Percentiles rank a stretch among this genome's conserved stretches.
phyloP scores from a whole-genome alignment of 2,113 vertebrate genomes.

The Solea solea region DNA sequence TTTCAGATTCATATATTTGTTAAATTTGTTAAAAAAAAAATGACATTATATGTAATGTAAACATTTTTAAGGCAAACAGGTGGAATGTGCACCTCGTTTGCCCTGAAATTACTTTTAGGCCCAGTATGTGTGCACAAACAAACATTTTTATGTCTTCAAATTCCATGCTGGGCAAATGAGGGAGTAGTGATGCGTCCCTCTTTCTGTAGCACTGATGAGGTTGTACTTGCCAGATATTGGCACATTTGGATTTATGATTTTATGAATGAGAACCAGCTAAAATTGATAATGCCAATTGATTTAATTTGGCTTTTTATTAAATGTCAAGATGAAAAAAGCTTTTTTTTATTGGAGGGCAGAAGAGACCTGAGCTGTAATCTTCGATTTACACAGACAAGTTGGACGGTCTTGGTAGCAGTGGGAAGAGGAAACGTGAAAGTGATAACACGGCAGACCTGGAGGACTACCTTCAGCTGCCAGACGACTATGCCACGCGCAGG shows the following conservation, averaged over 20 bases:
- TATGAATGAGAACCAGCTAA: neutral
- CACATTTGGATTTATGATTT: neutral
- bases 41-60: too few relatives aligned
- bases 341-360: neutral
- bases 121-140: neutral
- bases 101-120: neutral
- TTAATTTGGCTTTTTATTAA: neutral
- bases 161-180: too few relatives aligned
- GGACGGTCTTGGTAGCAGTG: constrained; percentile 91
- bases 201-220: neutral
- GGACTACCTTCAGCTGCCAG: constrained; percentile 97
- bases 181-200: too few relatives aligned
- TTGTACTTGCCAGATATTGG: neutral
- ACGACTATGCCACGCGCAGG: constrained; percentile 95
- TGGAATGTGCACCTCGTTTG: neutral
- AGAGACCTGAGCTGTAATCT: constrained; percentile 74
- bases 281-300: neutral
- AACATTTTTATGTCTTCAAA: neutral
- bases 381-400: constrained; percentile 90
- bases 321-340: neutral
- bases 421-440: constrained; percentile 94
- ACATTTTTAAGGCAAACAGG: neutral
- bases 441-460: constrained; percentile 90
- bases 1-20: neutral
- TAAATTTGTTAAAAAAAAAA: too few relatives aligned